phyloP scores from a whole-genome alignment of 2,113 vertebrate species.

The Sander lucioperca region DNA sequence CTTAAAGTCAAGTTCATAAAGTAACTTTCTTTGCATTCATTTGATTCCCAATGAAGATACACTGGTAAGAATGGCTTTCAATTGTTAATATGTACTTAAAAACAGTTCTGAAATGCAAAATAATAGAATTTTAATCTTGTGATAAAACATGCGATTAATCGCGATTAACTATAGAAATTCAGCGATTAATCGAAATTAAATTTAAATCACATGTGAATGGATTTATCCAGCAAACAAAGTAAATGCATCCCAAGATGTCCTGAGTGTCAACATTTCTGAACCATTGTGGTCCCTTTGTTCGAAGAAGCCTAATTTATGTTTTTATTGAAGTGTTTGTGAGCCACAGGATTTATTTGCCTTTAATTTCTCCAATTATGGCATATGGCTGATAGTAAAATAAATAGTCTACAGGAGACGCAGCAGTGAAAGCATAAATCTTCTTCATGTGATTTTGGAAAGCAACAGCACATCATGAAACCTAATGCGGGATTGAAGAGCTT shows the following conservation, averaged over 20 bases:
- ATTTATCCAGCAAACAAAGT: constrained; percentile 13
- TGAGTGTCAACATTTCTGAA: constrained; percentile 13
- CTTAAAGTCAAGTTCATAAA: no score
- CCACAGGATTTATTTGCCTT: constrained; percentile 11
- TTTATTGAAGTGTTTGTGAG: constrained; percentile 17
- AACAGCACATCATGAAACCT: neutral
- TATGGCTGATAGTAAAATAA: constrained; percentile 26
- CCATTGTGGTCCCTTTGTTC: constrained; percentile 7
- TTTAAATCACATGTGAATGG: constrained; percentile 24
- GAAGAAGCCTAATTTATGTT: constrained; percentile 15
- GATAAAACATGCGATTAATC: no score
- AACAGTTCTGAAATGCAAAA: no score
- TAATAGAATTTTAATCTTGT: no score
- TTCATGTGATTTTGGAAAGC: neutral
- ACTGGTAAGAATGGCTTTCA: no score
- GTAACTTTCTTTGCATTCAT: no score
- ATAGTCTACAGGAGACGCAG: neutral
- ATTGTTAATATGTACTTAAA: no score
- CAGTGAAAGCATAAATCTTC: constrained; percentile 19
- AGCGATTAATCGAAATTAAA: no score
- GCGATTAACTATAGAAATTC: no score
- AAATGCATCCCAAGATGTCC: constrained; percentile 26
- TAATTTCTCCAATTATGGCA: constrained; percentile 34
- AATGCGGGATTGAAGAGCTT: neutral
- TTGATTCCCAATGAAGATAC: no score